Evolutionary conservation across 2,797 vertebrate genomes (phyloP).

Genomic region (Manis javanica): DNA sequence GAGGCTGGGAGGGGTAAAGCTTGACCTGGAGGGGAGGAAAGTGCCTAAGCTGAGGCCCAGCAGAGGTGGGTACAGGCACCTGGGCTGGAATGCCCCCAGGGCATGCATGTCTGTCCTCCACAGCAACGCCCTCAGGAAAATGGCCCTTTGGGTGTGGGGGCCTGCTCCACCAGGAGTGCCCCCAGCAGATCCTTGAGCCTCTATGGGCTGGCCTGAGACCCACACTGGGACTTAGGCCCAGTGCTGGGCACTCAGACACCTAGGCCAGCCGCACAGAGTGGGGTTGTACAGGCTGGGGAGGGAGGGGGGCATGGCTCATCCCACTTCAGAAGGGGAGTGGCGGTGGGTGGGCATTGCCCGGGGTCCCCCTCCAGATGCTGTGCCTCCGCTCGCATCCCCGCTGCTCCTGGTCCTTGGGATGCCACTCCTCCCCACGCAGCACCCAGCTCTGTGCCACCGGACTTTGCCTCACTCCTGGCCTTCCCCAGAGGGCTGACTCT

Average conservation of each 20-base stretch:
- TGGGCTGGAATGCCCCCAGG: background rate
- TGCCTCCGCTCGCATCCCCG: too few relatives aligned
- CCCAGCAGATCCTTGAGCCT: accelerated
- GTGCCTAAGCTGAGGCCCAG: too few relatives aligned
- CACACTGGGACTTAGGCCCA: background rate
- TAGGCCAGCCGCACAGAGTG: background rate
- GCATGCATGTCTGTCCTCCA: too few relatives aligned
- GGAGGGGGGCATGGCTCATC: background rate
- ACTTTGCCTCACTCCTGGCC: too few relatives aligned
- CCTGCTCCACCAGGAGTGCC: background rate
- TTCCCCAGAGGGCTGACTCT: background rate
- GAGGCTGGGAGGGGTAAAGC: background rate
- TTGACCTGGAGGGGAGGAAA: accelerated
- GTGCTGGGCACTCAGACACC: too few relatives aligned
- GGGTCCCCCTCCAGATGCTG: too few relatives aligned
- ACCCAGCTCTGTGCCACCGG: too few relatives aligned
- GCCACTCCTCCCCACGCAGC: accelerated
- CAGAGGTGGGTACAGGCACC: background rate
- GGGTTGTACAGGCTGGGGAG: accelerated
- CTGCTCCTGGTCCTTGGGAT: background rate
- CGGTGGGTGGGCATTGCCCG: accelerated
- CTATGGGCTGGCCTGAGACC: background rate
- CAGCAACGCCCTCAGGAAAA: too few relatives aligned
- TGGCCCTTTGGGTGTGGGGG: background rate
- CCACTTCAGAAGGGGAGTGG: background rate